These are phyloP conservation scores for Idris sp. DNA, from an alignment of 1,140 invertebrate species.

Conservation along the genomic window DNA sequence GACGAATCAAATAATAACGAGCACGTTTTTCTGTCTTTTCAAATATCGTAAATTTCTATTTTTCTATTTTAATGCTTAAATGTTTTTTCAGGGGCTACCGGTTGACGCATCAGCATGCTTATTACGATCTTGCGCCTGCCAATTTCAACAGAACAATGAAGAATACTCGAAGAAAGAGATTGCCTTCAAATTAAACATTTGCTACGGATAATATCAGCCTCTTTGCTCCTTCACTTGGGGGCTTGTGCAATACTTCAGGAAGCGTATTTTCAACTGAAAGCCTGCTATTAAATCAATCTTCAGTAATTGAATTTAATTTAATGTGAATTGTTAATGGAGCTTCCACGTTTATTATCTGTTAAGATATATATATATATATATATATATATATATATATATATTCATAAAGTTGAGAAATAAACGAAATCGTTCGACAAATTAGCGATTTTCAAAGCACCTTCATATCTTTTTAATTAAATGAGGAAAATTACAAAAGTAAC, in stretches of 20 bases:
- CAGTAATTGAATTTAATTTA: constrained; percentile 15
- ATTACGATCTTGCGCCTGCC: constrained; percentile 5
- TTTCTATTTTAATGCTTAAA: constrained; percentile 22
- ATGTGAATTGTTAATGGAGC: constrained; percentile 1
- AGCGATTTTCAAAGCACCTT: too few species aligned
- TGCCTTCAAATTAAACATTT: constrained; percentile 32
- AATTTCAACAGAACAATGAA: constrained; percentile 37
- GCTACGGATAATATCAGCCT: constrained; percentile 17
- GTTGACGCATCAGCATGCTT: constrained; percentile 35
- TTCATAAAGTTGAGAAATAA: too few species aligned
- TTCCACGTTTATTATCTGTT: constrained; percentile 19
- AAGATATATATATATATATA: too few species aligned
- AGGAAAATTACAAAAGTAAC: too few species aligned
- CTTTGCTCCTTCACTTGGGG: constrained; percentile 5
- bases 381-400: too few species aligned
- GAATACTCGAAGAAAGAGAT: constrained; percentile 13
- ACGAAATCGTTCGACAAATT: background rate
- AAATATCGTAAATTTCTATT: constrained; percentile 35
- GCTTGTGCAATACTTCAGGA: constrained; percentile 44
- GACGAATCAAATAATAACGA: constrained; percentile 46
- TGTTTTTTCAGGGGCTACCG: constrained; percentile 3
- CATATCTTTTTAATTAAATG: too few species aligned
- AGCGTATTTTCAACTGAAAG: constrained; percentile 4
- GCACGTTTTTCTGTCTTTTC: constrained; percentile 25
- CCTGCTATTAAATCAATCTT: constrained; percentile 31